Conservation (phyloP, 2,113 vertebrate genomes). For the Platycercus adscitus region DNA sequence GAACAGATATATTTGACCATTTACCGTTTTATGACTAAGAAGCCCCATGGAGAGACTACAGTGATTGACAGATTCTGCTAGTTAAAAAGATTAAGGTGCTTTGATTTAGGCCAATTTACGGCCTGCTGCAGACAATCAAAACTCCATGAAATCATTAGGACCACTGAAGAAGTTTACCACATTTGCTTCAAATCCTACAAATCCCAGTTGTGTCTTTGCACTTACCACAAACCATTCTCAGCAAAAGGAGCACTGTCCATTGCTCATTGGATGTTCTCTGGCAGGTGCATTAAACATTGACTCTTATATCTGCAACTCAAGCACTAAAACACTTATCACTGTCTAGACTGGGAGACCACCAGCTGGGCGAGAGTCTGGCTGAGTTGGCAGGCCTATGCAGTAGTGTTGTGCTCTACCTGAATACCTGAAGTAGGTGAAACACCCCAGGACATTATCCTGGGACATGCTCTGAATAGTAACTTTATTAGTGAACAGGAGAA, state of each 20-base stretch:
- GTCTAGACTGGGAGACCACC: background rate
- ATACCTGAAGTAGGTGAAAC: background rate
- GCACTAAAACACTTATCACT: background rate
- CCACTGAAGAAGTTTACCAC: background rate
- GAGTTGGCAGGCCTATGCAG: background rate
- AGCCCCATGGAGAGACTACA: background rate
- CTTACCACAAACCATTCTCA: background rate
- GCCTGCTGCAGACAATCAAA: background rate
- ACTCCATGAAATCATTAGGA: background rate
- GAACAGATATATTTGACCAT: background rate
- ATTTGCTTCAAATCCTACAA: background rate
- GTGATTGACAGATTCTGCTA: background rate
- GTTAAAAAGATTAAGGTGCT: background rate
- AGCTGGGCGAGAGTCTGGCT: background rate
- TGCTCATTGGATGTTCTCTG: background rate
- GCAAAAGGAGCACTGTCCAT: background rate
- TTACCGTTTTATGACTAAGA: background rate
- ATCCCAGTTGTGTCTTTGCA: background rate
- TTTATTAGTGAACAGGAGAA: background rate
- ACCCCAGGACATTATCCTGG: background rate
- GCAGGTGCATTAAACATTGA: background rate
- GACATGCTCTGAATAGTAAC: background rate
- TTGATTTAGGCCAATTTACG: background rate
- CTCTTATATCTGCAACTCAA: background rate
- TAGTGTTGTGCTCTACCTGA: background rate